Conservation (phyloP, 2,113 vertebrate species). For the Nasalis larvatus region DNA sequence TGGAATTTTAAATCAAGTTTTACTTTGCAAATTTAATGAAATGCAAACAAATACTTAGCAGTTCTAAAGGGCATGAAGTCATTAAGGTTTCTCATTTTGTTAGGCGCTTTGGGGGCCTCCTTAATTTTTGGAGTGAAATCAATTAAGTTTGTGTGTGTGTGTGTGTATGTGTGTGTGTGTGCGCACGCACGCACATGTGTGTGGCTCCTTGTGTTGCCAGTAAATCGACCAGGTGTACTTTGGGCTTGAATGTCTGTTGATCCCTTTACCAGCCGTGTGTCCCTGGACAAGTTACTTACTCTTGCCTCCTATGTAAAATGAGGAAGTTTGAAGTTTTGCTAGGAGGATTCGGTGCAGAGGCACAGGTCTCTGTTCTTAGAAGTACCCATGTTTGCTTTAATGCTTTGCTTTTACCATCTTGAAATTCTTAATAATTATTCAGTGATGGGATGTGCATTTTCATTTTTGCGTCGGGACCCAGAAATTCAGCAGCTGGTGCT, state of each 20-base stretch:
- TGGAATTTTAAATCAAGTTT: slow-evolving; percentile 70
- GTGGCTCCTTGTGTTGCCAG: background rate
- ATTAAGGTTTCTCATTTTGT: slow-evolving; percentile 75
- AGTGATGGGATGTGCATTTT: background rate
- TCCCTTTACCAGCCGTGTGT: background rate
- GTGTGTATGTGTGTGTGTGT: background rate
- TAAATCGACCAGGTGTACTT: background rate
- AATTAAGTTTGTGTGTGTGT: slow-evolving; percentile 14
- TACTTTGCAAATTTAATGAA: slow-evolving; percentile 76
- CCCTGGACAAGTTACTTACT: background rate
- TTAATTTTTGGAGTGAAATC: slow-evolving; percentile 64
- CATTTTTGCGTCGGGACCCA: background rate
- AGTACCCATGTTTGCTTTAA: background rate
- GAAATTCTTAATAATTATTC: background rate
- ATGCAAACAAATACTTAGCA: slow-evolving; percentile 73
- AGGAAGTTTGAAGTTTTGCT: background rate
- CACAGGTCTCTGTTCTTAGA: background rate
- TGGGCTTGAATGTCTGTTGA: background rate
- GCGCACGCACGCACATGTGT: background rate
- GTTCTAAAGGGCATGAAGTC: slow-evolving; percentile 65
- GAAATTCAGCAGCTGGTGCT: background rate
- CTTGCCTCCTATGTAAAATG: background rate
- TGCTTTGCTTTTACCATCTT: background rate
- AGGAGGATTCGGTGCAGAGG: background rate
- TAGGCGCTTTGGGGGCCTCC: slow-evolving; percentile 58